Evolutionary conservation across 2,888 invertebrate genomes (phyloP), one percentile per base, ranked within the genome.

Genomic region (Homarus gammarus): DNA sequence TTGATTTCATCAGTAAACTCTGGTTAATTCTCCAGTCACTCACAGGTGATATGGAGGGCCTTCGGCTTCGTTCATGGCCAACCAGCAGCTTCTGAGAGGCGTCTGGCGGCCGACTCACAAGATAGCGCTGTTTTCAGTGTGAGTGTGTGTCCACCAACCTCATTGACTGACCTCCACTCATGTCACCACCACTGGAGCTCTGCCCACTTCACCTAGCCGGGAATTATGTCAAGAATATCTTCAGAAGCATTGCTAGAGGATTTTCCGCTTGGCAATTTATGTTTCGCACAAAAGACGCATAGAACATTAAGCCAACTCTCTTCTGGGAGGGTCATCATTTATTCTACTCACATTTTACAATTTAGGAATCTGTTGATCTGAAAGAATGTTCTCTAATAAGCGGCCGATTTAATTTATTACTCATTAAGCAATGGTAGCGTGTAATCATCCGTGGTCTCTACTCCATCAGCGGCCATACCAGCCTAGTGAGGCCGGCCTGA

Each of bases 311-410:
- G 61, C 61, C 61, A 3, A 36, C 10, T 51, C n/a, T 79, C 27
- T 10, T 38, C 33, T 12, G 10, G 12, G 38, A 18, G 61, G 40
- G n/a, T 61, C 3, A 79, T 64, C 38, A 36, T 33, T n/a, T 61
- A 38, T 64, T 38, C 38, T 79, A 36, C 61, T 79, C 36, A 64
- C 56, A 64, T 40, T 61, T 61, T 36, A n/a, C 61, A 27, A 64
- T n/a, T 64, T 64, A 27, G 27, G 61, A 79, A 64, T 79, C 79
- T 64, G 40, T 64, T 79, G 61, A 61, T 38, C 38, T n/a, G 61
- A 18, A 61, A 36, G 79, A 79, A 79, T 36, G 36, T 51, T 56
- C 56, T 61, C 61, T 79, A 79, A 79, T 79, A 79, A 79, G 79
- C 36, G 38, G 61, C 61, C 40, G 61, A 61, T 61, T 79, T 61